These are phyloP conservation scores for Reticulitermes speratus DNA, from an alignment of 1,140 invertebrate species.

Conservation along the genomic window DNA sequence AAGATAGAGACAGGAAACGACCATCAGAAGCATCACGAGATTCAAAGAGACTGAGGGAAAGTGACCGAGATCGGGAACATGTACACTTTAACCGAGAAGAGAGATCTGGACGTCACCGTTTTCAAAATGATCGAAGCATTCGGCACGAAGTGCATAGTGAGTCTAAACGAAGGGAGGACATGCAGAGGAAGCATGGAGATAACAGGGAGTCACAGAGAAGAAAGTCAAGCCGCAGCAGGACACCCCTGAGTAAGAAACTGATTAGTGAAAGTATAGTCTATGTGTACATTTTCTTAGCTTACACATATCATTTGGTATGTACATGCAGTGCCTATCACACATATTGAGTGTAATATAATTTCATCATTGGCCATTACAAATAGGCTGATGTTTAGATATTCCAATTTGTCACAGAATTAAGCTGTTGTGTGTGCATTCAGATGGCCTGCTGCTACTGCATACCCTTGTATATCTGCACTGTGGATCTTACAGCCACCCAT, in stretches of 20 bases:
- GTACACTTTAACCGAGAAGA: conserved; percentile 4
- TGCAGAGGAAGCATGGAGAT: neutral
- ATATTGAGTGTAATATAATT: no score
- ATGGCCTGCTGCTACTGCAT: no score
- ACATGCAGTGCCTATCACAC: no score
- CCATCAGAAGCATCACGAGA: neutral
- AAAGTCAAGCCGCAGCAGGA: conserved; percentile 5
- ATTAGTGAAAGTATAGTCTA: neutral
- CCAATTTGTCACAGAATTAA: no score
- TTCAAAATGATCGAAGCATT: neutral
- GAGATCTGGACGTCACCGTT: neutral
- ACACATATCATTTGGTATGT: no score
- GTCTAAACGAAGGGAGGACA: neutral
- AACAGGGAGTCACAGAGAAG: neutral
- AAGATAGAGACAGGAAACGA: conserved; percentile 1
- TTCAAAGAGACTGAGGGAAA: neutral
- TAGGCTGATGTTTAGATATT: no score
- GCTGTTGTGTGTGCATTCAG: no score
- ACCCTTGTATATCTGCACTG: no score
- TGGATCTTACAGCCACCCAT: no score
- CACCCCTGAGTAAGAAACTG: neutral
- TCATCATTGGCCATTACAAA: no score
- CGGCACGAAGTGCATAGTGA: neutral
- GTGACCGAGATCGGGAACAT: neutral
- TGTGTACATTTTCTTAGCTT: neutral